Percentiles rank a stretch among this genome's conserved stretches.
These are phyloP conservation scores for Mesocentrotus franciscanus DNA, from an alignment of 53 echinoderm and acorn worm genomes.

Conservation along the genomic window DNA sequence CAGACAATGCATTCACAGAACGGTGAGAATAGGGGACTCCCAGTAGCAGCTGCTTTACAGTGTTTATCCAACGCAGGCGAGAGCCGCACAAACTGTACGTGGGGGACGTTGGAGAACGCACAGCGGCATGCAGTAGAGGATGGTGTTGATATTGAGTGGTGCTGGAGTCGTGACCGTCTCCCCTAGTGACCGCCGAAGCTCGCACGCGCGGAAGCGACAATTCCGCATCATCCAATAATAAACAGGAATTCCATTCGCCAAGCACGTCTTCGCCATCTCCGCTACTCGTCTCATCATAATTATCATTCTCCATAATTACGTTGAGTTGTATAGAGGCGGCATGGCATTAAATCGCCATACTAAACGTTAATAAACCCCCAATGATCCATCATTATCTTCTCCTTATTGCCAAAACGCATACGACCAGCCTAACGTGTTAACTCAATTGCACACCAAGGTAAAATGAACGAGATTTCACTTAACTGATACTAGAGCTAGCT, in stretches of 20 bases:
- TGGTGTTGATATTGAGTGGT: neutral
- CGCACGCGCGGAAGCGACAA: constrained; percentile 39
- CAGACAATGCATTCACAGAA: constrained; percentile 12
- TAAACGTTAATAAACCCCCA: neutral
- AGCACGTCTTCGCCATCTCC: neutral
- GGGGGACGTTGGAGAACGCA: neutral
- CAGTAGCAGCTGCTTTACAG: constrained; percentile 34
- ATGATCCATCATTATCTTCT: neutral
- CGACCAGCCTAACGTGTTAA: neutral
- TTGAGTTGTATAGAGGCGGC: neutral
- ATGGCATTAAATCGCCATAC: neutral
- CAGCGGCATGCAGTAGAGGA: neutral
- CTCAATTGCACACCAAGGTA: neutral
- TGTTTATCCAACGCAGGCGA: constrained; percentile 45
- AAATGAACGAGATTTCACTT: neutral
- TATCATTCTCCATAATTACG: neutral
- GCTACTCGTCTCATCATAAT: neutral
- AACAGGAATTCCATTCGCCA: constrained; percentile 32
- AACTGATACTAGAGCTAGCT: neutral
- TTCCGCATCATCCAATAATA: neutral
- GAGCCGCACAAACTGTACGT: constrained; percentile 41
- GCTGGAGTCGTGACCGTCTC: neutral
- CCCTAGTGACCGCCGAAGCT: neutral
- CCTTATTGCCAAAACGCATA: neutral
- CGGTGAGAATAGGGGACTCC: neutral